phyloP scores from a whole-genome alignment of 2,113 vertebrate species.

The Myotis brandtii region DNA sequence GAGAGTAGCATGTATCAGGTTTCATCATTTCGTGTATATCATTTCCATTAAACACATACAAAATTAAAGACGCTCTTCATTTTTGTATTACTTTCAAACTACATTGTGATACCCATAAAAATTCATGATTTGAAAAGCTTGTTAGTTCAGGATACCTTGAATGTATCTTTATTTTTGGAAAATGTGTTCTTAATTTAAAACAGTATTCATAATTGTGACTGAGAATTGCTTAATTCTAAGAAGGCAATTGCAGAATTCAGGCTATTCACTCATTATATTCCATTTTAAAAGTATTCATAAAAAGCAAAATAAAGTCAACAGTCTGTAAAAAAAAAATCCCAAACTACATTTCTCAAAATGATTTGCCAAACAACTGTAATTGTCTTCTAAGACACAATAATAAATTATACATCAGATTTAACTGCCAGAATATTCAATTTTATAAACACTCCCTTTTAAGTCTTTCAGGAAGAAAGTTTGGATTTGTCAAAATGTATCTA shows the following conservation, averaged over 20 bases:
- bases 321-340: neutral
- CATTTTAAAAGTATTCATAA: neutral
- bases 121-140: neutral
- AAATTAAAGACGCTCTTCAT: neutral
- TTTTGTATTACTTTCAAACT: neutral
- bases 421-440: neutral
- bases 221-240: constrained; percentile 12
- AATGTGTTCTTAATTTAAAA: constrained; percentile 13
- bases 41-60: neutral
- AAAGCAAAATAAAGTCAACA: neutral
- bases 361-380: neutral
- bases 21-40: neutral
- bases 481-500: neutral
- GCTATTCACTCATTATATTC: neutral
- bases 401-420: neutral
- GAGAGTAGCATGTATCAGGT: neutral
- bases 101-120: neutral
- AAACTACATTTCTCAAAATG: neutral
- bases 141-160: neutral
- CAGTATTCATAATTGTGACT: neutral
- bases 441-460: neutral
- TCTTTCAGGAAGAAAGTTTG: neutral
- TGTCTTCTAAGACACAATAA: neutral
- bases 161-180: neutral
- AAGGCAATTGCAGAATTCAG: neutral